Base-by-base conservation (phyloP, 2,888 invertebrate genomes). In the Gari tellinella region DNA sequence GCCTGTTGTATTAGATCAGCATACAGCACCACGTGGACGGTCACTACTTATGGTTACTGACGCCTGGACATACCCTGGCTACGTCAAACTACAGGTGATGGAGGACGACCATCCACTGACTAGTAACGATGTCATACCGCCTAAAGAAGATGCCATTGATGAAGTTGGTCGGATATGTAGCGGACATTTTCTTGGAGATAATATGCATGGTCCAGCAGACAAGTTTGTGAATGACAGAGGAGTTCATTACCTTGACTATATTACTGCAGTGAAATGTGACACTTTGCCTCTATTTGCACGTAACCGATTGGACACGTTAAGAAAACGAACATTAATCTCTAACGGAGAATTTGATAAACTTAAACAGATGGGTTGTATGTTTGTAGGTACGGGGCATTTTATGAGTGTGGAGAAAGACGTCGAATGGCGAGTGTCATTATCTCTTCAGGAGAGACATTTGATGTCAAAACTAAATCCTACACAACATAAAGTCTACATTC, bases 351-450 rank as follows among this genome's bases (percentile, higher is more conserved):
- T 52, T 5, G 2, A 14, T 2, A 31, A 31, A n/a, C 14, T 57
- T 10, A 3, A 21, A 12, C 3, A 19, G 7, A 21, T 17, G 2
- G 46, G 46, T 1, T 57, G 57, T 57, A 26, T 57, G 15, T 43
- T 43, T 26, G 57, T 57, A 2, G 45, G 26, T n/a, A 31, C 26
- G 15, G 57, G 57, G 1, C 45, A 45, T 17, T 8, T 25, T 12
- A 2, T 26, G 2, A 57, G 57, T 45, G 2, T 7, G 2, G 15
- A 38, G 2, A 15, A 4, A 38, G 14, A 37, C 5, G 19, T 17
- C n/a, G 67, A 67, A 55, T 67, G 67, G 61, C 43, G 67, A 37
- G 14, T 67, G 3, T 67, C 67, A 0, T 48, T 55, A n/a, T 46
- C 53, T 17, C 45, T 48, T 12, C 52, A 45, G 17, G 67, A 67